Conservation (phyloP, 2,888 invertebrate genomes). For the Hirtodrosophila histrioides region DNA sequence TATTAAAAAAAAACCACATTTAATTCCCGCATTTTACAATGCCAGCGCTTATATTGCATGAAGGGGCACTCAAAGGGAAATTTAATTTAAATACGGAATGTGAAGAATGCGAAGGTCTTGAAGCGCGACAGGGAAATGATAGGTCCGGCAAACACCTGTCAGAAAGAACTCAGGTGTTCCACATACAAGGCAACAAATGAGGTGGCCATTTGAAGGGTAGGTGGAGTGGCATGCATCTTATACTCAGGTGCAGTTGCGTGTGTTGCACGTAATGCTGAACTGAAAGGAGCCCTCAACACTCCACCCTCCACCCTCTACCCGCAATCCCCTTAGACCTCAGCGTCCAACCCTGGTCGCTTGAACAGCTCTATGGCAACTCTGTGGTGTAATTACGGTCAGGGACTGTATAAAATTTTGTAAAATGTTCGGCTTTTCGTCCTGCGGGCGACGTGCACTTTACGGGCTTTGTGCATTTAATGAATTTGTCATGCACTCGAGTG, state of each 20-base stretch:
- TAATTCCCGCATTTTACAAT: no score
- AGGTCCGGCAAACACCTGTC: slow-evolving; percentile 10
- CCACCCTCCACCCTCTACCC: slow-evolving; percentile 1
- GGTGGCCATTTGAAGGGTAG: slow-evolving; percentile 4
- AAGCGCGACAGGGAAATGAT: slow-evolving; percentile 20
- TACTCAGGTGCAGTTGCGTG: not conserved
- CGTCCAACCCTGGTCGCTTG: not conserved
- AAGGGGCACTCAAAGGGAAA: no score
- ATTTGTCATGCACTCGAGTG: slow-evolving; percentile 64
- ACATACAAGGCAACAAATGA: slow-evolving; percentile 11
- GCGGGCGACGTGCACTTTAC: slow-evolving; percentile 47
- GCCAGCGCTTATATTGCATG: no score
- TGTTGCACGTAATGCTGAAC: slow-evolving; percentile 48
- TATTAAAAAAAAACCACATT: no score
- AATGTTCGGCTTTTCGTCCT: slow-evolving; percentile 41
- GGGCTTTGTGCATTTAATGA: slow-evolving; percentile 64
- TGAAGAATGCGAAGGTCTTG: slow-evolving; percentile 13
- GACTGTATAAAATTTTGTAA: slow-evolving; percentile 61
- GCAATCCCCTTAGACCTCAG: no score
- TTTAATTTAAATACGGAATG: slow-evolving; percentile 12
- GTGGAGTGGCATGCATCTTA: not conserved
- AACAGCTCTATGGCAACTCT: slow-evolving; percentile 35
- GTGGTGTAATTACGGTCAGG: slow-evolving; percentile 73
- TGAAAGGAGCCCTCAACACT: slow-evolving; percentile 6
- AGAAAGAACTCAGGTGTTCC: not conserved